Evolutionary conservation across 2,797 vertebrate genomes (phyloP).

Genomic region (Fundulus diaphanus): DNA sequence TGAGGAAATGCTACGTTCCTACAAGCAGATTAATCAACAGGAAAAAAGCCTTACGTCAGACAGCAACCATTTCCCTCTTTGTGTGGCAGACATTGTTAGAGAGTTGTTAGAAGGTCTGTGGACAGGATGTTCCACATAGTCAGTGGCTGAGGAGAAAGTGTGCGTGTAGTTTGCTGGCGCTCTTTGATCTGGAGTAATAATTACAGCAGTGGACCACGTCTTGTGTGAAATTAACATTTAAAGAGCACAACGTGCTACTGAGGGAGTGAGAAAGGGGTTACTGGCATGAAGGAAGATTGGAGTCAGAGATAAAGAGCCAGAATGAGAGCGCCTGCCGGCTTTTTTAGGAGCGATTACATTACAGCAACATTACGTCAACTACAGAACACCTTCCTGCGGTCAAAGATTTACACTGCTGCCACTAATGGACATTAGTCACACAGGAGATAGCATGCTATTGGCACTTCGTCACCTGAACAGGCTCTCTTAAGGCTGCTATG

Average conservation of each 20-base stretch:
- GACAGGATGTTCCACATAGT: slow-evolving; percentile 59
- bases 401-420: slow-evolving; percentile 29
- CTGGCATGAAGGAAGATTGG: slow-evolving; percentile 45
- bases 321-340: slow-evolving; percentile 36
- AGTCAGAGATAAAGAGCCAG: slow-evolving; percentile 61
- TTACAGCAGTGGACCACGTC: slow-evolving; percentile 27
- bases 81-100: slow-evolving; percentile 69
- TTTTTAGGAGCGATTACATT: slow-evolving; percentile 45
- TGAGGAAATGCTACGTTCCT: slow-evolving; percentile 64
- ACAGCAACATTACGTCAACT: slow-evolving; percentile 62
- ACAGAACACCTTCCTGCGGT: slow-evolving; percentile 59
- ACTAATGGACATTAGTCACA: slow-evolving; percentile 55
- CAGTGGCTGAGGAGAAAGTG: slow-evolving; percentile 52
- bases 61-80: slow-evolving; percentile 68
- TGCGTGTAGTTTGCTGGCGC: slow-evolving; percentile 16
- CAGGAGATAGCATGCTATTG: slow-evolving; percentile 58
- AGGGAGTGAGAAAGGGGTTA: slow-evolving; percentile 60
- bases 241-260: slow-evolving; percentile 16
- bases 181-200: slow-evolving; percentile 47
- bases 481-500: slow-evolving; percentile 47
- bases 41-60: slow-evolving; percentile 61
- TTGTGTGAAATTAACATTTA: slow-evolving; percentile 9
- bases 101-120: slow-evolving; percentile 69
- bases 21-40: slow-evolving; percentile 71
- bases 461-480: slow-evolving; percentile 58